A percentile compares a stretch with the other conserved stretches of the same genome.
phyloP scores from a whole-genome alignment of 2,797 vertebrate genomes.

The Triplophysa bombifrons region DNA sequence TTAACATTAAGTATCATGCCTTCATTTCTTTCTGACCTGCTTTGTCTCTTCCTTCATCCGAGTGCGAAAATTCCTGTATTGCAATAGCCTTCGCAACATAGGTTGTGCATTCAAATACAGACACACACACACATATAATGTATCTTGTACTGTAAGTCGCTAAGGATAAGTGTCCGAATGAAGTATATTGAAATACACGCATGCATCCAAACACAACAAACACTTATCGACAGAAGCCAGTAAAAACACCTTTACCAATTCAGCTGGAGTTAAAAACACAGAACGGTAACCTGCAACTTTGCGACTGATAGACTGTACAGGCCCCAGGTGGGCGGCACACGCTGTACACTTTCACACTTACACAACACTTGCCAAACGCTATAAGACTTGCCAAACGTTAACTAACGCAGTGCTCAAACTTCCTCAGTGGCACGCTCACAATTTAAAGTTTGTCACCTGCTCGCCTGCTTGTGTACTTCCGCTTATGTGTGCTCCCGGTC shows the following conservation, averaged over 20 bases:
- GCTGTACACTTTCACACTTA: slow-evolving; percentile 50
- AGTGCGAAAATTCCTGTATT: neutral
- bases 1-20: neutral
- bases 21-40: neutral
- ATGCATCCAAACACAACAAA: slow-evolving; percentile 1
- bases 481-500: neutral
- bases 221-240: slow-evolving; percentile 32
- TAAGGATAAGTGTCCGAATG: neutral
- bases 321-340: slow-evolving; percentile 53
- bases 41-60: neutral
- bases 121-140: neutral
- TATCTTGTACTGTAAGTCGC: neutral
- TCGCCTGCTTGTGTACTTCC: slow-evolving; percentile 5
- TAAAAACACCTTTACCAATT: slow-evolving; percentile 58
- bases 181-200: slow-evolving; percentile 10
- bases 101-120: neutral
- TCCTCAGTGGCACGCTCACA: slow-evolving; percentile 14
- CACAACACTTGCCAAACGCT: slow-evolving; percentile 46
- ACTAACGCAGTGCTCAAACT: slow-evolving; percentile 19
- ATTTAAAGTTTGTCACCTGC: slow-evolving; percentile 22
- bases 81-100: neutral
- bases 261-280: slow-evolving; percentile 49
- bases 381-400: slow-evolving; percentile 36
- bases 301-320: slow-evolving; percentile 51
- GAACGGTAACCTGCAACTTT: slow-evolving; percentile 52